Evolutionary conservation across 2,113 vertebrate genomes (phyloP).

Genomic region (Hemibagrus wyckioides): DNA sequence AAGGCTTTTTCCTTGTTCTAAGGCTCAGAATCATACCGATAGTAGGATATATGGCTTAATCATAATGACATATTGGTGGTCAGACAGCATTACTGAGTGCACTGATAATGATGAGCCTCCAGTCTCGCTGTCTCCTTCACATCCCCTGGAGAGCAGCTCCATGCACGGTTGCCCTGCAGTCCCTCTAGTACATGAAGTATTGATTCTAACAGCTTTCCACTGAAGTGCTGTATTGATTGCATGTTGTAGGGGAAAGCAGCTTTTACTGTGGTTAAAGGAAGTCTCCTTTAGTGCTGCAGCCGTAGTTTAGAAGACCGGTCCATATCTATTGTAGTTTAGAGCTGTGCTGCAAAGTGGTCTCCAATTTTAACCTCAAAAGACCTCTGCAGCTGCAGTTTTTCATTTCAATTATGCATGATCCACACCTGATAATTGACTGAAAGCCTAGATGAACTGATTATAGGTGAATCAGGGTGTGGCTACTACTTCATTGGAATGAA

Average conservation of each 20-base stretch:
- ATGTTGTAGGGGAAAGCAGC: slow-evolving; percentile 46
- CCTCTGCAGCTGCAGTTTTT: neutral
- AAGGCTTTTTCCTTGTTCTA: neutral
- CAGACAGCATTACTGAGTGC: slow-evolving; percentile 21
- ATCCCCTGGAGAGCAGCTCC: slow-evolving; percentile 36
- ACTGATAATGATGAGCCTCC: slow-evolving; percentile 36
- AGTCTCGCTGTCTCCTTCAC: slow-evolving; percentile 32
- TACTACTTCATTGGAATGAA: neutral
- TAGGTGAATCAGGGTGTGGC: neutral
- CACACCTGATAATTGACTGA: neutral
- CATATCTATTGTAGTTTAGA: slow-evolving; percentile 61
- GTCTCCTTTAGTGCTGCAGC: slow-evolving; percentile 48
- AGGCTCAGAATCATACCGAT: neutral
- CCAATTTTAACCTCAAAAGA: neutral
- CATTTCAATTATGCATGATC: neutral
- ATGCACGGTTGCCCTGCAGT: slow-evolving; percentile 38
- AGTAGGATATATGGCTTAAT: slow-evolving; percentile 8
- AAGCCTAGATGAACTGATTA: neutral
- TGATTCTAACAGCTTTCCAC: slow-evolving; percentile 58
- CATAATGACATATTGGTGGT: slow-evolving; percentile 29
- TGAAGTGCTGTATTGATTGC: slow-evolving; percentile 58
- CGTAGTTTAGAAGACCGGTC: slow-evolving; percentile 4
- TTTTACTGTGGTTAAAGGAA: slow-evolving; percentile 51
- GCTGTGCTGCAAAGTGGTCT: slow-evolving; percentile 34
- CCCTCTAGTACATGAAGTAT: slow-evolving; percentile 47